phyloP scores from a whole-genome alignment of 2,113 vertebrate genomes.

The Manacus vitellinus region DNA sequence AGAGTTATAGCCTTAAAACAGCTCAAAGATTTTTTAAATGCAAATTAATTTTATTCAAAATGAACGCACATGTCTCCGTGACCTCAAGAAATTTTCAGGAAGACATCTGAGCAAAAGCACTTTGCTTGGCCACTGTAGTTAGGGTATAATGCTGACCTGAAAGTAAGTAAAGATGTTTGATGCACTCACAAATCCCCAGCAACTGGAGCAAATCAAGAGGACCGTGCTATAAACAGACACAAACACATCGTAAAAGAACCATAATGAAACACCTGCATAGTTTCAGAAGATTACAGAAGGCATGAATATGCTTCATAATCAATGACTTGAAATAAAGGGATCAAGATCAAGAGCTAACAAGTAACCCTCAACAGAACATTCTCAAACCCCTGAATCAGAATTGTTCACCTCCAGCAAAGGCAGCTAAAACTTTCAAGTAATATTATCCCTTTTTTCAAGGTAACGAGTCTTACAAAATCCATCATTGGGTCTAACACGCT shows the following conservation, averaged over 20 bases:
- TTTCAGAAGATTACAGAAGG: background rate
- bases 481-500: background rate
- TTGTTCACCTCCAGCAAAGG: slow-evolving; percentile 8
- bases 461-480: background rate
- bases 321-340: background rate
- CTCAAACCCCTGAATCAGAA: background rate
- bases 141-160: background rate
- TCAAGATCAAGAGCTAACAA: background rate
- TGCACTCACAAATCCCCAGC: background rate
- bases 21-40: background rate
- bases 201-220: background rate
- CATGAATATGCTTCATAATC: background rate
- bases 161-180: background rate
- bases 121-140: rapidly evolving
- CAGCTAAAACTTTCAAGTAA: background rate
- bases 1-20: background rate
- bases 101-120: background rate
- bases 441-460: background rate
- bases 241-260: background rate
- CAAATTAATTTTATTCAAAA: background rate
- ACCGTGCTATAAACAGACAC: background rate
- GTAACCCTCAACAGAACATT: background rate
- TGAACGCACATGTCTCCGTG: rapidly evolving
- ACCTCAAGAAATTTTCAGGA: background rate
- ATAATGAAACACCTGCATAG: background rate